phyloP scores from a whole-genome alignment of 2,113 vertebrate genomes.

The Piprites chloris region DNA sequence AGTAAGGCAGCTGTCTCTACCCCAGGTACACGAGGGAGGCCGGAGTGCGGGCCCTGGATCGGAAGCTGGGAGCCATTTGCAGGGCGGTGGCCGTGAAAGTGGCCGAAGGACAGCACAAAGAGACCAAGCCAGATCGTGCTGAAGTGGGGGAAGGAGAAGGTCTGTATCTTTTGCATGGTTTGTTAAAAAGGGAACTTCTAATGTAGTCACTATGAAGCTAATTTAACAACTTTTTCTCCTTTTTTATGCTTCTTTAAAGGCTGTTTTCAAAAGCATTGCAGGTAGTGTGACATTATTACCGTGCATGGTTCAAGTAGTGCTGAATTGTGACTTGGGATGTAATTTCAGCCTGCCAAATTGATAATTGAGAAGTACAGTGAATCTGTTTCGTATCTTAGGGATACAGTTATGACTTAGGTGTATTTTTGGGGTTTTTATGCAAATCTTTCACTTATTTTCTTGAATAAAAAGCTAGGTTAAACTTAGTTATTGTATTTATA shows the following conservation, averaged over 20 bases:
- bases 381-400: not conserved
- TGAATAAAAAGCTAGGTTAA: not conserved
- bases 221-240: not conserved
- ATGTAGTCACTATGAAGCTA: not conserved
- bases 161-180: conserved; percentile 22
- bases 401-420: not conserved
- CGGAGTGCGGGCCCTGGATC: conserved; percentile 93
- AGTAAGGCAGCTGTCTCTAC: not conserved
- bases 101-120: conserved; percentile 85
- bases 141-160: conserved; percentile 73
- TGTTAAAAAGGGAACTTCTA: not conserved
- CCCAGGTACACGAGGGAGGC: conserved; percentile 91
- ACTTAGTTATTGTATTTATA: not conserved
- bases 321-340: not conserved
- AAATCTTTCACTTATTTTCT: not conserved
- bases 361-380: not conserved
- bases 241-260: not conserved
- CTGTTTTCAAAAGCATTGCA: not conserved
- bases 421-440: not conserved
- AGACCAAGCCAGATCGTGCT: conserved; percentile 67
- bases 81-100: conserved; percentile 94
- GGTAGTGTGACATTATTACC: not conserved
- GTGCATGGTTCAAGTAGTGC: not conserved
- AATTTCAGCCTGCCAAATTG: not conserved
- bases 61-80: conserved; percentile 91